Conservation (phyloP, 2,888 invertebrate genomes). For the Volucella inanis region DNA sequence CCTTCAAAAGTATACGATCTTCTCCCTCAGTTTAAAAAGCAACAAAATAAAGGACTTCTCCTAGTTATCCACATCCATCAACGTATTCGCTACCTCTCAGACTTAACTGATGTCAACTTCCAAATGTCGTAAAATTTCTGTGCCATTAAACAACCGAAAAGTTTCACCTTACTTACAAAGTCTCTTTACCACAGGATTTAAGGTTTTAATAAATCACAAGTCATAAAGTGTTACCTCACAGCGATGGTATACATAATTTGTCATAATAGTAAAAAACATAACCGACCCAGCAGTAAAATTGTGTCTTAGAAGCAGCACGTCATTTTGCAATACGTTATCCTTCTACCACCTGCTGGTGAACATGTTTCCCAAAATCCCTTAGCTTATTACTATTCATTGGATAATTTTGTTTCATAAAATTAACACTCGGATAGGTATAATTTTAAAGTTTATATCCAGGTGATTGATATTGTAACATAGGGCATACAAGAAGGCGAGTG, state of each 20-base stretch:
- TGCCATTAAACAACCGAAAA: conserved; percentile 20
- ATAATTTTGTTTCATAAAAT: conserved; percentile 23
- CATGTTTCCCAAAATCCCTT: conserved; percentile 23
- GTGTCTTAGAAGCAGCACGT: not conserved
- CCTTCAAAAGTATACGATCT: too few relatives aligned
- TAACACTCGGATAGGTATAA: conserved; percentile 1
- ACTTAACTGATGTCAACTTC: conserved; percentile 26
- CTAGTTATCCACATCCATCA: too few relatives aligned
- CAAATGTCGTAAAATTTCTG: conserved; percentile 32
- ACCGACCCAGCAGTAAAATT: not conserved
- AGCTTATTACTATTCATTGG: conserved; percentile 35
- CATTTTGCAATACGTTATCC: conserved; percentile 23
- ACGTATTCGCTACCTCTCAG: too few relatives aligned
- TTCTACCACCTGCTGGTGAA: not conserved
- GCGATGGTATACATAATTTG: conserved; percentile 15
- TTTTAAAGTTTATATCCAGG: conserved; percentile 16
- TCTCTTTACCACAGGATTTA: conserved; percentile 31
- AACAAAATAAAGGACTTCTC: too few relatives aligned
- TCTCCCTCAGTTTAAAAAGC: too few relatives aligned
- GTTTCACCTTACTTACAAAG: conserved; percentile 1
- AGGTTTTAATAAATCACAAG: conserved; percentile 46
- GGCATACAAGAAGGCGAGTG: too few relatives aligned
- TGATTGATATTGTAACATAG: not conserved
- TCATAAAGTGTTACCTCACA: conserved; percentile 18
- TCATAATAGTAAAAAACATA: not conserved